A percentile compares a stretch with the other conserved stretches of the same genome.
Evolutionary conservation across 2,113 vertebrate species (phyloP).

Genomic region (Prionailurus bengalensis): DNA sequence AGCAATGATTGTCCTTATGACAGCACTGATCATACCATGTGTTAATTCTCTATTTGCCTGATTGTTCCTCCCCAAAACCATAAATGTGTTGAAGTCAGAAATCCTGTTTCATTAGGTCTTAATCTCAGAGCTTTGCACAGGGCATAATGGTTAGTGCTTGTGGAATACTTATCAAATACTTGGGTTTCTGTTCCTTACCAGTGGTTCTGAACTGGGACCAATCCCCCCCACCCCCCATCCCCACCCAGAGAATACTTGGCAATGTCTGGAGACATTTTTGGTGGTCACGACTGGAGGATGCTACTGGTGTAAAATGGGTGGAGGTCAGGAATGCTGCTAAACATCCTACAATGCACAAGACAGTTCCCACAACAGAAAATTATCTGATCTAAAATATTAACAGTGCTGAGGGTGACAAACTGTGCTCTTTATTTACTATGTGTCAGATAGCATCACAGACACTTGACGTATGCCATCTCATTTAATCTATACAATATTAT

Average conservation of each 20-base stretch:
- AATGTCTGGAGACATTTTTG: not conserved
- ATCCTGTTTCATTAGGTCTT: not conserved
- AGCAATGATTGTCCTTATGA: not conserved
- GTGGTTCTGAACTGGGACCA: not conserved
- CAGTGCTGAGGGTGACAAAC: not conserved
- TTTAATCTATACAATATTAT: not conserved
- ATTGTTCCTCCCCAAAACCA: not conserved
- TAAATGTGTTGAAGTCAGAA: not conserved
- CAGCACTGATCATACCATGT: not conserved
- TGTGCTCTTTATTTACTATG: not conserved
- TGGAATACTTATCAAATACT: not conserved
- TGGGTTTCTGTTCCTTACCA: not conserved
- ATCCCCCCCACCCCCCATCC: no score
- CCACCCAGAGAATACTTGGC: not conserved
- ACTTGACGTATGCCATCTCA: not conserved
- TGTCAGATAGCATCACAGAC: not conserved
- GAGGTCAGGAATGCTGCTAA: not conserved
- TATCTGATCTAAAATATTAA: not conserved
- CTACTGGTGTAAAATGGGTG: not conserved
- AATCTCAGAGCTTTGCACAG: not conserved
- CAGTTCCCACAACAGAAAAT: not conserved
- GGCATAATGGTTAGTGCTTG: not conserved
- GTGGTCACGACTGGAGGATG: not conserved
- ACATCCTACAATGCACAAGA: not conserved
- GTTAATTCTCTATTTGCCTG: not conserved